A percentile compares a stretch with the other conserved stretches of the same genome.
Conservation (phyloP, 2,888 invertebrate species). For the Epinotia nisella region DNA sequence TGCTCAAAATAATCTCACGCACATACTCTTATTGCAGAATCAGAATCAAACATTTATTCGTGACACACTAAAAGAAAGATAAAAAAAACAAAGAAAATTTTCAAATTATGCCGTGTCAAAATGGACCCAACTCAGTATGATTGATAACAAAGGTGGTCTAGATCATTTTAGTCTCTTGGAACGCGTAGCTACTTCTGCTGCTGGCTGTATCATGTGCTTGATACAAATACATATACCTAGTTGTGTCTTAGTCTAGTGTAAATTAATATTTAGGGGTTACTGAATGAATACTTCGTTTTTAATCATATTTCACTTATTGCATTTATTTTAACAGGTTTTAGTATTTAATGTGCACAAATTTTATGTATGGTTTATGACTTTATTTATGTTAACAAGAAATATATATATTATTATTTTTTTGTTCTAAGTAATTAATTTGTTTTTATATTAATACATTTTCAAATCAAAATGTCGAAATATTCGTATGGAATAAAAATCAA, state of each 20-base stretch:
- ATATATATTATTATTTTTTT: background rate
- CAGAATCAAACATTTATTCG: no score
- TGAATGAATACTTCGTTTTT: background rate
- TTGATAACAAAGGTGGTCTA: no score
- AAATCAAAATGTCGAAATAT: background rate
- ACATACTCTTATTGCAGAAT: no score
- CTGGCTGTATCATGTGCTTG: no score
- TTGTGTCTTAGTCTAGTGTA: background rate
- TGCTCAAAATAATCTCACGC: no score
- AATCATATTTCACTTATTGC: conserved; percentile 15
- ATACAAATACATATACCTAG: no score
- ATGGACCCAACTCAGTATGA: no score
- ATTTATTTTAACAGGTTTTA: conserved; percentile 17
- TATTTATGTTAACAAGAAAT: conserved; percentile 1
- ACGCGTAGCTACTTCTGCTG: no score
- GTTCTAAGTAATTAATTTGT: background rate
- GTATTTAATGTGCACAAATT: conserved; percentile 41
- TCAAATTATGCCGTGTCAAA: no score
- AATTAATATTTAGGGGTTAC: background rate
- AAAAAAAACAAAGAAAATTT: no score
- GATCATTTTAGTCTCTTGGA: no score
- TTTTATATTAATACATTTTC: background rate
- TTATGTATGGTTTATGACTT: conserved; percentile 14
- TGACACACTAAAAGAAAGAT: no score
- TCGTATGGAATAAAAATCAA: background rate